Conservation (phyloP, 92 coral and sea anemone genomes). For the Pocillopora grandis region DNA sequence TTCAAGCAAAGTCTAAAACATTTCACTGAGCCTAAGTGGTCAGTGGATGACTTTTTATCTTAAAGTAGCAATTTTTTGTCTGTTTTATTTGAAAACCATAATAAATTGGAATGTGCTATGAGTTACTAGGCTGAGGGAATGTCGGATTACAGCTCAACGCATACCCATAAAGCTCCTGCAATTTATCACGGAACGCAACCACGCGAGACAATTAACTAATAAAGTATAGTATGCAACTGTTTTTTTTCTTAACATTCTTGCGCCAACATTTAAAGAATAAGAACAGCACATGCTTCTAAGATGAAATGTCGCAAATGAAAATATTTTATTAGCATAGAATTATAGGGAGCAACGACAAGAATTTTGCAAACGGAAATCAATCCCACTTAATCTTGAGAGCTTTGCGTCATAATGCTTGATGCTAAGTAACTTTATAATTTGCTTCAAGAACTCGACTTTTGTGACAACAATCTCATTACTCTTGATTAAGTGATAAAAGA, state of each 20-base stretch:
- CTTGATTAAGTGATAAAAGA: neutral
- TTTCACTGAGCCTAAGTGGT: neutral
- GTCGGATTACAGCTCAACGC: constrained; percentile 1
- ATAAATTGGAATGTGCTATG: neutral
- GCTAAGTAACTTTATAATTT: constrained; percentile 13
- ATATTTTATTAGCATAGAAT: neutral
- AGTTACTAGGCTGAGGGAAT: neutral
- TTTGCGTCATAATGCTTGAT: constrained; percentile 23
- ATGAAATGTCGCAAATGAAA: neutral
- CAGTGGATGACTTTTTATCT: neutral
- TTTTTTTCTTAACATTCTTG: neutral
- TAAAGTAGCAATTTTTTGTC: neutral
- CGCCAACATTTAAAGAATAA: neutral
- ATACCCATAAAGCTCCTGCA: neutral
- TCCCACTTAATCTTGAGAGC: constrained; percentile 27
- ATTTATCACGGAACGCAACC: constrained; percentile 11
- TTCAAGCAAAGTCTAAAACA: neutral
- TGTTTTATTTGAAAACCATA: neutral
- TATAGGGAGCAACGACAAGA: neutral
- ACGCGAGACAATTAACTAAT: neutral
- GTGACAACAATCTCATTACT: neutral
- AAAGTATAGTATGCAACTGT: neutral
- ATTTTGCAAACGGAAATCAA: neutral
- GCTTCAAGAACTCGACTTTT: neutral
- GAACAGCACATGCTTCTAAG: neutral